A percentile compares a stretch with the other conserved stretches of the same genome.
These are phyloP conservation scores for Nothura maculosa DNA, from an alignment of 2,797 vertebrate species.

Conservation along the genomic window DNA sequence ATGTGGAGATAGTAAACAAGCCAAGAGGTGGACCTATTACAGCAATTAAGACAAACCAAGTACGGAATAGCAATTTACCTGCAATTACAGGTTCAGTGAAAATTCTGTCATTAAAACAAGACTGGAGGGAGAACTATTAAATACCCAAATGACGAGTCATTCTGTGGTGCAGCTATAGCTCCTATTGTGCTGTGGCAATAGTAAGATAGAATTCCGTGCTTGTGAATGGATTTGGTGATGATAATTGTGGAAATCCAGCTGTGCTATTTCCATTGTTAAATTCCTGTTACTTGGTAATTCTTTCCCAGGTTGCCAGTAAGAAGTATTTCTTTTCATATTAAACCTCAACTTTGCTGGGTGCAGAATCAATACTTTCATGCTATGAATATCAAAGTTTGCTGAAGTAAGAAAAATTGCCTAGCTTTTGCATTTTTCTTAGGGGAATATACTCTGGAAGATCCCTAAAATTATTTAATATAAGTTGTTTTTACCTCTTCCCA, in stretches of 20 bases:
- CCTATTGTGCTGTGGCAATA: background rate
- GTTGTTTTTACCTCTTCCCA: background rate
- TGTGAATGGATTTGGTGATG: background rate
- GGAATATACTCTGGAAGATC: background rate
- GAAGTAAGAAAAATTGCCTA: background rate
- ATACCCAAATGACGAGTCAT: background rate
- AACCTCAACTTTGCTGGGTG: background rate
- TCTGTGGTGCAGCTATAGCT: background rate
- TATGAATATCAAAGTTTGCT: background rate
- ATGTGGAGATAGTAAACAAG: background rate
- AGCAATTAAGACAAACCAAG: background rate
- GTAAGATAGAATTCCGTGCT: background rate
- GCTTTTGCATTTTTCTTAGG: background rate
- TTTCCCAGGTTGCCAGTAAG: background rate
- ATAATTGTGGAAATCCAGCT: background rate
- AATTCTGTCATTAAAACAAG: background rate
- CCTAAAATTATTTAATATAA: background rate
- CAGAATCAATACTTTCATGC: background rate
- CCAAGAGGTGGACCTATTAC: background rate
- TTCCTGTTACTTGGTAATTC: rapidly evolving
- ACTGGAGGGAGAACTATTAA: background rate
- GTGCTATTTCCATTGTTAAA: background rate
- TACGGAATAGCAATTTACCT: background rate
- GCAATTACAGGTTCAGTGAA: background rate
- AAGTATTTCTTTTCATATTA: background rate